Evolutionary conservation across 1,140 invertebrate species (phyloP), one percentile per base, ranked within the genome.

Genomic region (Drosophila miranda): DNA sequence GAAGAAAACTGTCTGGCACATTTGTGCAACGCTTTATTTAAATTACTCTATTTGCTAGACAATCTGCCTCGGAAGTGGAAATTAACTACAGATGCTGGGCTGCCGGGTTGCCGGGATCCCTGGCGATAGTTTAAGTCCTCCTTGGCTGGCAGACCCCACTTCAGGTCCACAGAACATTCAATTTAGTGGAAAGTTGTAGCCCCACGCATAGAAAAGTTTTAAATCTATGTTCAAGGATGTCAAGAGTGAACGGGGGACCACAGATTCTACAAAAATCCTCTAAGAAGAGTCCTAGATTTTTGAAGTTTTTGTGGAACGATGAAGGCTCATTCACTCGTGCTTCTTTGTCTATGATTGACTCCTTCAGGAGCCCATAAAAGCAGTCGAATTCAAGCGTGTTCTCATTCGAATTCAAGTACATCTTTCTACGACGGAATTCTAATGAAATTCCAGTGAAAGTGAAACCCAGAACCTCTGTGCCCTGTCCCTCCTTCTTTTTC

Each of bases 31-130:
- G 60, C 57, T 82, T 71, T 78, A 78, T 78, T 83, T 82, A 78
- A 78, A 73, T 83, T 84, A 79, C 66, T 66, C 76, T 84, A 80
- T 79, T 83, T 73, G 60, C 62, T 59, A 63, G 63, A 75, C 57
- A 82, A 78, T 67, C 64, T 75, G 67, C 62, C 53, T 9, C 43
- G 48, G 52, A 55, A 74, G 59, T 66, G 64, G 52, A 83, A 70
- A 82, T 83, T 76, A 76, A 76, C 61, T 72, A 50, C 67, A 80
- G 69, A 63, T 63, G 63, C 72, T 45, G 34, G 56, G 6, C 11
- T 61, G 23, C 19, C 46, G 51, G 19, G 41, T 2, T 14, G 41
- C 50, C 28, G 9, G 16, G 13, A 19, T 6, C 3, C 3, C 23
- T 26, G 30, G 30, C 30, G 11, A 38, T 13, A 38, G 34, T 11